Evolutionary conservation across 2,113 vertebrate genomes (phyloP).

Genomic region (Canis aureus): DNA sequence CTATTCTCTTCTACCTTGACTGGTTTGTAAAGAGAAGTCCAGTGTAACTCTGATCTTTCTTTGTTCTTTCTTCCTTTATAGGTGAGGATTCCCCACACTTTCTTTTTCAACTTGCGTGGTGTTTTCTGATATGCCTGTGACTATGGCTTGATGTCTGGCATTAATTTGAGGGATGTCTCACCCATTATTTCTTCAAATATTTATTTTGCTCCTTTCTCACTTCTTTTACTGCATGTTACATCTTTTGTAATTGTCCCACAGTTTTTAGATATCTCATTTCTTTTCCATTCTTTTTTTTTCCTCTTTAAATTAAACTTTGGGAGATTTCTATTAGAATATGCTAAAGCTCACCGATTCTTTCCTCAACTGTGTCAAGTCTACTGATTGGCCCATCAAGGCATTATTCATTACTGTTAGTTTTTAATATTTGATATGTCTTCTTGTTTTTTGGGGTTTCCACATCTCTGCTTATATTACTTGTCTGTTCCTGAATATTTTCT

Average conservation of each 20-base stretch:
- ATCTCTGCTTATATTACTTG: background rate
- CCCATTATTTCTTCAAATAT: background rate
- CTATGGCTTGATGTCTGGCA: background rate
- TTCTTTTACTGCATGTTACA: background rate
- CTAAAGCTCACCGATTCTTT: background rate
- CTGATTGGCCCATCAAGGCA: background rate
- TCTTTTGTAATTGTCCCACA: background rate
- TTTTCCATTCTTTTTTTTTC: background rate
- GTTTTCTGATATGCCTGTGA: background rate
- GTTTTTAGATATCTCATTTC: background rate
- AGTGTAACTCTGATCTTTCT: background rate
- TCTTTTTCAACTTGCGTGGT: background rate
- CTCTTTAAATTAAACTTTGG: background rate
- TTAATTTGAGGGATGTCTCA: background rate
- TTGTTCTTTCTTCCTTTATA: background rate
- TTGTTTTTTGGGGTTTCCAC: background rate
- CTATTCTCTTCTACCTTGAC: background rate
- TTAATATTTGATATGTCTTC: background rate
- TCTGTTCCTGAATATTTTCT: background rate
- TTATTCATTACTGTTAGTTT: background rate
- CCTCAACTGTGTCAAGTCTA: background rate
- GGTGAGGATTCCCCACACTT: background rate
- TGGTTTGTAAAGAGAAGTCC: background rate
- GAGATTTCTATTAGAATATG: background rate
- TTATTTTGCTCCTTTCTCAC: background rate